A percentile compares a stretch with the other conserved stretches of the same genome.
Conservation (phyloP, 2,797 vertebrate genomes). For the Halcyon chelicuti region DNA sequence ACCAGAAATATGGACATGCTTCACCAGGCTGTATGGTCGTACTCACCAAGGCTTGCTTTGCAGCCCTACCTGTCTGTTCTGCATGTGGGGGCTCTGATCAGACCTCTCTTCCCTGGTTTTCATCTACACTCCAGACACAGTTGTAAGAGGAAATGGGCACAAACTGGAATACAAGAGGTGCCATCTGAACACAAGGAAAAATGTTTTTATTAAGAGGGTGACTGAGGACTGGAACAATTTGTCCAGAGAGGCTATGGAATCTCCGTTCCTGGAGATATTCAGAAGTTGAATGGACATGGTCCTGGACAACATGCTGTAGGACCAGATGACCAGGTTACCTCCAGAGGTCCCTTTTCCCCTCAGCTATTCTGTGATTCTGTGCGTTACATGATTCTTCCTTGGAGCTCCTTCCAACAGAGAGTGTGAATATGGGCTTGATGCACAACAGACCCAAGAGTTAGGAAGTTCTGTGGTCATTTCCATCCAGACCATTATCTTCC, state of each 20-base stretch:
- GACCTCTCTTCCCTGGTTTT: not conserved
- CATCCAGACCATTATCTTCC: not conserved
- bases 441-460: not conserved
- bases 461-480: not conserved
- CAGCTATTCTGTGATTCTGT: not conserved
- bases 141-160: not conserved
- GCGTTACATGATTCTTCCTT: not conserved
- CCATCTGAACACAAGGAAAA: not conserved
- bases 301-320: not conserved
- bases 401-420: not conserved
- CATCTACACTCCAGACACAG: accelerated
- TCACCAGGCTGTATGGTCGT: not conserved
- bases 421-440: not conserved
- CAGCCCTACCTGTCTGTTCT: not conserved
- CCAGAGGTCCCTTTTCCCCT: not conserved
- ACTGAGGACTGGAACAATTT: not conserved
- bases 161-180: not conserved
- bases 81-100: not conserved
- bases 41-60: not conserved
- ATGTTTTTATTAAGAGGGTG: not conserved
- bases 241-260: not conserved
- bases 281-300: not conserved
- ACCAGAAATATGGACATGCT: not conserved
- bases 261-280: not conserved
- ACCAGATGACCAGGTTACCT: not conserved